phyloP scores from a whole-genome alignment of 1,140 invertebrate species.

The Ridgeia piscesae region DNA sequence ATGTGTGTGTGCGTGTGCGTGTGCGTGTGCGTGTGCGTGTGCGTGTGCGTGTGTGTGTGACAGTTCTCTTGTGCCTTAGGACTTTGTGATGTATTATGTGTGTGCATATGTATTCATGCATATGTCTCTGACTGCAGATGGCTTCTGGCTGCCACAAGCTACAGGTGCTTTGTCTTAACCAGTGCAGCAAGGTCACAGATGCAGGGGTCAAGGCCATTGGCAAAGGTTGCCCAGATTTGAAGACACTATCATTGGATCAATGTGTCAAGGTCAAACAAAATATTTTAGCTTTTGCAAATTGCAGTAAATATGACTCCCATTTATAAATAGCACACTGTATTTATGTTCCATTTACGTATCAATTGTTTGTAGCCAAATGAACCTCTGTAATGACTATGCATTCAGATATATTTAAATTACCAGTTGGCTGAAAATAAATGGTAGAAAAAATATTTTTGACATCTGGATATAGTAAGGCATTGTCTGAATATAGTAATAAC shows the following conservation, averaged over 20 bases:
- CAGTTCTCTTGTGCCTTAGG: no score
- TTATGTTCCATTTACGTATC: neutral
- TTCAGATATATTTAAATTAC: neutral
- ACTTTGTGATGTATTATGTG: no score
- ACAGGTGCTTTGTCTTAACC: constrained; percentile 2
- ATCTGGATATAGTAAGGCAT: no score
- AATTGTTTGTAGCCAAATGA: neutral
- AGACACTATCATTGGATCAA: neutral
- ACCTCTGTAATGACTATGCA: neutral
- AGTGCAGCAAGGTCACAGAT: constrained; percentile 1
- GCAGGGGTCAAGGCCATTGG: constrained; percentile 10
- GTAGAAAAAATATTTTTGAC: no score
- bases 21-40: neutral
- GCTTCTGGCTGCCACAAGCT: constrained; percentile 7
- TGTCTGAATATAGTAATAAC: no score
- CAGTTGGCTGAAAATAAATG: no score
- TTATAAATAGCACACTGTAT: neutral
- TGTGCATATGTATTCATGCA: no score
- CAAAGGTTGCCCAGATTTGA: constrained; percentile 14
- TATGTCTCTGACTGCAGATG: neutral
- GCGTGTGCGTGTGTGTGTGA: neutral
- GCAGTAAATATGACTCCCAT: no score
- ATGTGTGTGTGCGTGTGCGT: neutral
- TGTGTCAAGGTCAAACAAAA: neutral
- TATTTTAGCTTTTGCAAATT: neutral